phyloP scores from a whole-genome alignment of 2,888 invertebrate genomes.

The Malthinus flaveolus region DNA sequence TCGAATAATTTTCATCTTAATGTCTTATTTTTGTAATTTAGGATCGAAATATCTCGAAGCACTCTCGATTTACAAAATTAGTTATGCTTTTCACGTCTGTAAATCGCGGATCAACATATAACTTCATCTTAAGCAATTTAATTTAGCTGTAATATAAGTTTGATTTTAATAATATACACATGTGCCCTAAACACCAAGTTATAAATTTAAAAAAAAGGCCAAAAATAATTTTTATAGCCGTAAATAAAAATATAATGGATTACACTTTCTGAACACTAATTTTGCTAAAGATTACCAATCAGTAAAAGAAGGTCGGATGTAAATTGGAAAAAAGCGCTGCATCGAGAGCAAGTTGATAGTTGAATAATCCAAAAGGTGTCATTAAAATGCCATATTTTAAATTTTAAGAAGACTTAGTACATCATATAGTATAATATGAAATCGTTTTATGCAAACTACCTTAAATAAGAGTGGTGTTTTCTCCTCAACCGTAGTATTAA shows the following conservation, averaged over 20 bases:
- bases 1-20: too few species aligned
- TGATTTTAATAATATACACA: too few species aligned
- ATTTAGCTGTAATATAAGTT: too few species aligned
- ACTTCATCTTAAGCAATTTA: too few species aligned
- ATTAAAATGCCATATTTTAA: conserved; percentile 10
- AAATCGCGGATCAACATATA: too few species aligned
- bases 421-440: background rate
- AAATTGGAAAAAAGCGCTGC: background rate
- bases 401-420: background rate
- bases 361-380: conserved; percentile 1
- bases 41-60: too few species aligned
- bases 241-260: background rate
- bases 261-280: conserved; percentile 4
- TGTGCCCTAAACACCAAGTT: too few species aligned
- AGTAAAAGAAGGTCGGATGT: background rate
- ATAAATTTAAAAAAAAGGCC: too few species aligned
- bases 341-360: background rate
- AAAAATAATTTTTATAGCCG: too few species aligned
- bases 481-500: conserved; percentile 1
- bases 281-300: conserved; percentile 7
- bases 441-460: conserved; percentile 9
- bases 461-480: background rate
- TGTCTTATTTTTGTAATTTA: too few species aligned
- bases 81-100: too few species aligned
- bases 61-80: too few species aligned